phyloP scores from a whole-genome alignment of 2,888 invertebrate genomes.

The Scaeva pyrastri region DNA sequence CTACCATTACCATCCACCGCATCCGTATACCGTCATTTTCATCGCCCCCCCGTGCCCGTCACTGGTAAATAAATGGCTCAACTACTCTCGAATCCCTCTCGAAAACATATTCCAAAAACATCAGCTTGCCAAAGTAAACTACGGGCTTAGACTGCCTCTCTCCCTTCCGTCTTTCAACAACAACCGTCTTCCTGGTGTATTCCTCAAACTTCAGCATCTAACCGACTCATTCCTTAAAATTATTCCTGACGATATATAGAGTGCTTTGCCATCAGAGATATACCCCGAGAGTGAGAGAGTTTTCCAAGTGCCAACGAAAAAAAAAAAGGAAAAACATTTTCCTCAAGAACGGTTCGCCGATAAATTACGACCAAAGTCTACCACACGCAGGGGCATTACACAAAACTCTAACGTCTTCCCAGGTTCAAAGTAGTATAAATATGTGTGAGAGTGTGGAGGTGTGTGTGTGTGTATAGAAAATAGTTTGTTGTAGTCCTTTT shows the following conservation, averaged over 20 bases:
- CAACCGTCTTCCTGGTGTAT: conserved; percentile 13
- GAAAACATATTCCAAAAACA: conserved; percentile 52
- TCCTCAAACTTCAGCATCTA: neutral
- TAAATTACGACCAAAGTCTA: conserved; percentile 75
- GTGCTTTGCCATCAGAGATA: conserved; percentile 29
- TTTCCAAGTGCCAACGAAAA: conserved; percentile 3
- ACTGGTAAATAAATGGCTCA: conserved; percentile 34
- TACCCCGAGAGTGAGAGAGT: conserved; percentile 5
- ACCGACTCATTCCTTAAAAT: neutral
- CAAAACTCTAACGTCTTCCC: conserved; percentile 57
- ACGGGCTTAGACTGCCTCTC: conserved; percentile 33
- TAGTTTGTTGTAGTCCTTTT: conserved; percentile 49
- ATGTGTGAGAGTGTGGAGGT: no score
- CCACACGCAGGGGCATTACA: conserved; percentile 72
- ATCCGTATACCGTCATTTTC: no score
- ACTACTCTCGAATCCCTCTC: conserved; percentile 23
- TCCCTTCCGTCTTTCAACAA: neutral
- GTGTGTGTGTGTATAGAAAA: neutral
- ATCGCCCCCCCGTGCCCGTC: neutral
- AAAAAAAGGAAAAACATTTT: conserved; percentile 63
- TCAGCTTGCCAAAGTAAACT: conserved; percentile 62
- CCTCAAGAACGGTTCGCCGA: conserved; percentile 68
- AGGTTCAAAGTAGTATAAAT: conserved; percentile 14
- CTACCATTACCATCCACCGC: no score
- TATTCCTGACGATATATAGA: conserved; percentile 6